These are phyloP conservation scores for Trinectes maculatus DNA, from an alignment of 2,113 vertebrate genomes.

Conservation along the genomic window DNA sequence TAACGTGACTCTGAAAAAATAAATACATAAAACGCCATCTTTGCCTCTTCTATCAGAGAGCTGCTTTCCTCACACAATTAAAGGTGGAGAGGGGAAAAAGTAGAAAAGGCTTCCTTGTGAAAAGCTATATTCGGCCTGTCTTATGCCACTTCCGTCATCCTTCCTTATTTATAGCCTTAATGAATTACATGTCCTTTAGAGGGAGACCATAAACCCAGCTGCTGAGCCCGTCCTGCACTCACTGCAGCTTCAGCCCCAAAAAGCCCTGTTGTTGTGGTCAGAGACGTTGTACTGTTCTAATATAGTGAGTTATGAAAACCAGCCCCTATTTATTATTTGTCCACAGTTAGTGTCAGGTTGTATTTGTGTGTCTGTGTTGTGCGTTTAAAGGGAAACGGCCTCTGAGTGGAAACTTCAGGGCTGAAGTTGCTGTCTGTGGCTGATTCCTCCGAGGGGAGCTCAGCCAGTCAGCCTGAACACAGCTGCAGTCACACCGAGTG, in stretches of 20 bases:
- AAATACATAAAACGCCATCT: too few species aligned
- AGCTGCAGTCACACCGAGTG: conserved; percentile 69
- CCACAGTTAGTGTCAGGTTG: background rate
- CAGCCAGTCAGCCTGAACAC: conserved; percentile 67
- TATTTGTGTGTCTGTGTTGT: background rate
- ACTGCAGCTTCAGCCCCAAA: background rate
- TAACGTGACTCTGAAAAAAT: background rate
- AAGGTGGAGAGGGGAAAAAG: conserved; percentile 26
- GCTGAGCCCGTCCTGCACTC: background rate
- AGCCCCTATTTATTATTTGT: conserved; percentile 1
- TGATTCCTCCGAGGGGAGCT: conserved; percentile 65
- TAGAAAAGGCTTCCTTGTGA: background rate
- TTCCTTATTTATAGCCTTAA: conserved; percentile 52
- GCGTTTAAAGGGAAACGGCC: conserved; percentile 15
- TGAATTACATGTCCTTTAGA: conserved; percentile 19
- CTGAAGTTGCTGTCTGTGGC: conserved; percentile 57
- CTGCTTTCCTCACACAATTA: conserved; percentile 3
- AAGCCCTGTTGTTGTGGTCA: background rate
- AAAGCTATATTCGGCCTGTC: conserved; percentile 40
- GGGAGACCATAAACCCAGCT: conserved; percentile 14
- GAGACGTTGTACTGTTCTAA: background rate
- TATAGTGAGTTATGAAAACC: background rate
- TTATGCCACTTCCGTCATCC: conserved; percentile 30
- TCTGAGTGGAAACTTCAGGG: conserved; percentile 52
- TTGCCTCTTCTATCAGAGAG: too few species aligned